Conservation (phyloP, 1,140 invertebrate genomes). For the Halotydeus destructor region DNA sequence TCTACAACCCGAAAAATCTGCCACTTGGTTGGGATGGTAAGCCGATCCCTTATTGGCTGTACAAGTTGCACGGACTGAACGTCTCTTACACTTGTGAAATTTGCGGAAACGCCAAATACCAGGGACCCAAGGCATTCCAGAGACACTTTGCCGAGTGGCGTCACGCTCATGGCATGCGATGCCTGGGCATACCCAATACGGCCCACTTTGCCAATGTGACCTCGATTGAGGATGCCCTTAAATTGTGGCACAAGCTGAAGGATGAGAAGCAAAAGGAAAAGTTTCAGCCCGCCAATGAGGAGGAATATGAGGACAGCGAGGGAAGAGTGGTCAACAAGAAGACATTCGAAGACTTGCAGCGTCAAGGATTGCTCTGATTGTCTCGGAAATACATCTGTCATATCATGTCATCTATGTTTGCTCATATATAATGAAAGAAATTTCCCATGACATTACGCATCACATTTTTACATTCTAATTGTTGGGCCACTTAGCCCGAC, state of each 20-base stretch:
- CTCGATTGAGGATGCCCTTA: constrained; percentile 91
- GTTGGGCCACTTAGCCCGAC: too few species aligned
- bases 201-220: constrained; percentile 99
- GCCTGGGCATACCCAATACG: constrained; percentile 95
- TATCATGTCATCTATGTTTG: too few species aligned
- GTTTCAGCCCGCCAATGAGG: constrained; percentile 76
- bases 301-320: constrained; percentile 95
- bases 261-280: constrained; percentile 79
- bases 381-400: too few species aligned
- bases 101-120: constrained; percentile 97
- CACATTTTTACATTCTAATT: too few species aligned
- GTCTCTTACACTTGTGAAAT: constrained; percentile 99
- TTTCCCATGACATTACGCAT: too few species aligned
- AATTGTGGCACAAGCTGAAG: constrained; percentile 91
- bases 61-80: constrained; percentile 95
- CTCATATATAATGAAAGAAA: too few species aligned
- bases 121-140: constrained; percentile 99
- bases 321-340: constrained; percentile 98
- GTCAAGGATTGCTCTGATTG: constrained; percentile 80
- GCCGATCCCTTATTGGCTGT: constrained; percentile 98
- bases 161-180: constrained; percentile 97
- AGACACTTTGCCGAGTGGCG: constrained; percentile 98
- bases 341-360: constrained; percentile 92
- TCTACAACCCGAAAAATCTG: constrained; percentile 97
- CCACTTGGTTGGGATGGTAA: constrained; percentile 99